Base-by-base conservation (phyloP, 2,797 vertebrate species). In the Phrynocephalus guinanensis region DNA sequence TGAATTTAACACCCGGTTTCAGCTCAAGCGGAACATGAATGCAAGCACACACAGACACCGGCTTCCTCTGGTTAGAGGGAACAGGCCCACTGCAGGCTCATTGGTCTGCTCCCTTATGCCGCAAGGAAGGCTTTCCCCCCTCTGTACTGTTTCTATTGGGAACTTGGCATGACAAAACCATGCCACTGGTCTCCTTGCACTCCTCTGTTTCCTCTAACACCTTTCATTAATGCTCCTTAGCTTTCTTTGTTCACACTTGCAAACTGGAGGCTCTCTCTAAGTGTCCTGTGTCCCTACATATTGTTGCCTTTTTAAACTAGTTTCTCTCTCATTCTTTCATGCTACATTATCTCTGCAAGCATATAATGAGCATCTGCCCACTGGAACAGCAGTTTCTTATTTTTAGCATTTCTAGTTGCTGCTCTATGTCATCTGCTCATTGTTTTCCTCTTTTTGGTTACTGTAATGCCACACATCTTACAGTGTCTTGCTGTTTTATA, bases 1-100 rank as follows among this genome's bases (percentile, higher is more conserved):
- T 93, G 95, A 95, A 96, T 95, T 95, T 95, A 96, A 94, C 93
- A 93, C 94, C 87, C 92, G 92, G 92, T 93, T 90, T 95, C 95
- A 94, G 92, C 94, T 96, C 90, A 95, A 95, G 95, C 94, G 93
- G 91, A 95, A 95, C 94, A 88, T 81, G 79, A 88, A 83, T 13
- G 44, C 3, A 1, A 1, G 33, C 77, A 73, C 28, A 84, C 56
- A 75, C 24, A 90, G 90, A 91, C 92, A 90, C 89, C 90, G 92
- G 79, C 94, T 92, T 91, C 84, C 92, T 94, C 75, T 89, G 85
- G 93, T 94, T 94, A 94, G 91, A 88, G 92, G 94, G 87, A 93
- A 82, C 89, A 0, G 38, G 84, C 89, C 91, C 90, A 91, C 88
- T 92, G 87, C 90, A 87, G 92, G 93, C 93, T 94, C 72, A 88